A percentile compares a stretch with the other conserved stretches of the same genome.
Evolutionary conservation across 2,797 vertebrate species (phyloP).

Genomic region (Distichodus sexfasciatus): DNA sequence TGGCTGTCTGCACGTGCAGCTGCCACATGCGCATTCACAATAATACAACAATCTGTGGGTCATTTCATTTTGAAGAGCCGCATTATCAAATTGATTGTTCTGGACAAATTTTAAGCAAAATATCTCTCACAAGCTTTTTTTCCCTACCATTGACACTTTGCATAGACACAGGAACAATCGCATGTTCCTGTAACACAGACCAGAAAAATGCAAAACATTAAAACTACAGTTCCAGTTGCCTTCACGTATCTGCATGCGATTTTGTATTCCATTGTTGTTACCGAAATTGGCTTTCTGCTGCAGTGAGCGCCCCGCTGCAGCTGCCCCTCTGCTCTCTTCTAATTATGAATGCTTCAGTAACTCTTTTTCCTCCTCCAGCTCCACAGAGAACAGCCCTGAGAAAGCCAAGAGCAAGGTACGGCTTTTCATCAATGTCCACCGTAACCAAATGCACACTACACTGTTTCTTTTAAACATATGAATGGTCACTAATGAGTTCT

Average conservation of each 20-base stretch:
- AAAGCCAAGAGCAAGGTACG: slow-evolving; percentile 85
- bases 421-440: background rate
- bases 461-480: slow-evolving; percentile 6
- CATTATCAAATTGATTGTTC: too few relatives aligned
- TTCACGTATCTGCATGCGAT: background rate
- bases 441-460: background rate
- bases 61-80: too few relatives aligned
- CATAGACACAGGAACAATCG: background rate
- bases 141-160: too few relatives aligned
- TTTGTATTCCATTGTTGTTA: background rate
- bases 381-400: slow-evolving; percentile 83
- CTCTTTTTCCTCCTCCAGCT: slow-evolving; percentile 68
- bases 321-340: background rate
- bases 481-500: background rate
- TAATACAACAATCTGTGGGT: too few relatives aligned
- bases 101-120: too few relatives aligned
- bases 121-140: too few relatives aligned
- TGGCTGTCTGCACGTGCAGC: slow-evolving; percentile 9
- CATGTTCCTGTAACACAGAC: background rate
- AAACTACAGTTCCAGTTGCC: too few relatives aligned
- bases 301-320: background rate
- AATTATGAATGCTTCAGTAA: slow-evolving; percentile 31
- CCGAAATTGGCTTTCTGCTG: background rate
- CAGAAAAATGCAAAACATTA: too few relatives aligned
- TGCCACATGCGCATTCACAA: background rate